Base-by-base conservation (phyloP, 2,888 invertebrate genomes). In the Acrobasis suavella region DNA sequence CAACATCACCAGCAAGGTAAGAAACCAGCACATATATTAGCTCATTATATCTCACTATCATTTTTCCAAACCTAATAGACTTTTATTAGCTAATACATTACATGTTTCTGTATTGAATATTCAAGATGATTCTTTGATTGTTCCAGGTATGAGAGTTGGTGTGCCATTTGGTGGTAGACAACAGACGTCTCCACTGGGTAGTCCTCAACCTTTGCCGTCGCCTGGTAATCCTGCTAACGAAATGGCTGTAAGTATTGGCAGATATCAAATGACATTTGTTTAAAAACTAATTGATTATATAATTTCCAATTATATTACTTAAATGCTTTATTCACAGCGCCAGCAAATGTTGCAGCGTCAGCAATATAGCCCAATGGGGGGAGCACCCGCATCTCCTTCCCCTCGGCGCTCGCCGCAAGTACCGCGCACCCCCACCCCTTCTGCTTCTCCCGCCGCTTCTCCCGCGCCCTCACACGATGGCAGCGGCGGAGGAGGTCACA, bases 321-420 rank as follows among this genome's bases (percentile, higher is more conserved):
- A 12, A 16, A 9, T 16, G 8, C n/a, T 9, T 39, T n/a, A 10
- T 61, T 38, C 66, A 16, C 77, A 89, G 88, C 89, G 93, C 0
- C 92, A 91, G 67, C 93, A 92, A 74, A 83, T 91, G 83, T 82
- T 89, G 1, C 91, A 91, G 58, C 86, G 92, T 0, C 93, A 93
- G 68, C 93, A 92, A 69, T 93, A 92, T 76, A 92, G 93, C 70
- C 89, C 92, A 32, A 86, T 91, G 91, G 87, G 91, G 8, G 91
- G 87, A 22, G 93, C 93, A 65, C 94, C 94, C 0, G 87, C 92
- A 54, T 94, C 94, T 0, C 95, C 95, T 2, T 86, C 87, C 0
- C 86, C 94, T 68, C 83, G 93, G 1, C 87, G 94, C 42, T 94
- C 94, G 50, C 94, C 94, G n/a, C 93, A 91, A 69, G 91, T 94